Percentiles rank a stretch among this genome's conserved stretches.
These are phyloP conservation scores for Platycnemis pennipes DNA, from an alignment of 2,888 invertebrate genomes.

Conservation along the genomic window DNA sequence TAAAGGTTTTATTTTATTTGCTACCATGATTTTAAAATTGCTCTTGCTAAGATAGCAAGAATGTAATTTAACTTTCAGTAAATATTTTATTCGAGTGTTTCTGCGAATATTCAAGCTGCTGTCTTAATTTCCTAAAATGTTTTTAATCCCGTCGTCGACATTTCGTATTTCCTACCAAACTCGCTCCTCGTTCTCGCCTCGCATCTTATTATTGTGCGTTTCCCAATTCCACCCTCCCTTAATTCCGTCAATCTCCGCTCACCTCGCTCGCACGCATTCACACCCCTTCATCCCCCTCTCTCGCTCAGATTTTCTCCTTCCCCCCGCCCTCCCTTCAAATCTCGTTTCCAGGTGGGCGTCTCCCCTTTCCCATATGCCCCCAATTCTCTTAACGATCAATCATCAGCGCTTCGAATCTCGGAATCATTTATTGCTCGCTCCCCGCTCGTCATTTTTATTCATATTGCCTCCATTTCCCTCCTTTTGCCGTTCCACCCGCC, in stretches of 20 bases:
- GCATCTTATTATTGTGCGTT: not conserved
- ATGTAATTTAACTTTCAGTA: not conserved
- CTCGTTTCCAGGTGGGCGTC: slow-evolving; percentile 64
- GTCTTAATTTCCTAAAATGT: not conserved
- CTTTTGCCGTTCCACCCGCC: not conserved
- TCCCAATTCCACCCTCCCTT: not conserved
- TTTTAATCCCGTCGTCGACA: not conserved
- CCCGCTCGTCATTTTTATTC: not conserved
- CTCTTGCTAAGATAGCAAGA: too few relatives aligned
- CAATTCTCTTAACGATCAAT: slow-evolving; percentile 65
- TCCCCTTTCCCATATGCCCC: slow-evolving; percentile 45
- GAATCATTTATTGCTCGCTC: slow-evolving; percentile 40
- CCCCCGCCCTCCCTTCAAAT: slow-evolving; percentile 5
- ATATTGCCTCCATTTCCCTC: not conserved
- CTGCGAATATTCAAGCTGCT: not conserved
- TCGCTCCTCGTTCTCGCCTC: not conserved
- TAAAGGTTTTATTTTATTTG: too few relatives aligned
- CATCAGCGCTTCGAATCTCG: slow-evolving; percentile 58
- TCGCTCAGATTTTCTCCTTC: not conserved
- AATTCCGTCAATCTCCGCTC: not conserved
- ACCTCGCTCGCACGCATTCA: not conserved
- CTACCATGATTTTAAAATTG: too few relatives aligned
- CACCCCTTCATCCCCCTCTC: not conserved
- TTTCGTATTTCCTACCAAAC: not conserved
- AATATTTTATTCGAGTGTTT: not conserved